Evolutionary conservation across 2,888 invertebrate genomes (phyloP).

Genomic region (Cordilura impudica): DNA sequence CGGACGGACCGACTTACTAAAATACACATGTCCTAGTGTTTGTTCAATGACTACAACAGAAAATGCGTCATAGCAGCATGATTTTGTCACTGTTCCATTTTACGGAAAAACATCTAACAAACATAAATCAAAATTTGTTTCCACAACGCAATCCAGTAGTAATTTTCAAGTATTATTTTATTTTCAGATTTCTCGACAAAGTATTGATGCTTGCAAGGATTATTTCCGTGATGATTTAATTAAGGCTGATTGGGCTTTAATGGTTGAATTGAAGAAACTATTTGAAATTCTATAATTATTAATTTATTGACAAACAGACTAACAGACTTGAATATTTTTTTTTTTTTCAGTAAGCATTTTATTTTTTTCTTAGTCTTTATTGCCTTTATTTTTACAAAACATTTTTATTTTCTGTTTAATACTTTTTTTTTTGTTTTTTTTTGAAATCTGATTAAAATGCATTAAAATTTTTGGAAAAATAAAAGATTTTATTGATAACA

Average conservation of each 20-base stretch:
- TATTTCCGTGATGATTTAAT: constrained; percentile 98
- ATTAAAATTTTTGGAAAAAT: not conserved
- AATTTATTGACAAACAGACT: not conserved
- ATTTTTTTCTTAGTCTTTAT: constrained; percentile 5
- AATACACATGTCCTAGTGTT: constrained; percentile 24
- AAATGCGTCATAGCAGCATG: constrained; percentile 32
- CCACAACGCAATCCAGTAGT: no score
- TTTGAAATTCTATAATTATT: constrained; percentile 95
- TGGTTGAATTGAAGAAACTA: constrained; percentile 98
- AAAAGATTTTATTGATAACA: not conserved
- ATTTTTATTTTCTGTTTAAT: no score
- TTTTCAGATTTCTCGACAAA: constrained; percentile 94
- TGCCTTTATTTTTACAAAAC: no score
- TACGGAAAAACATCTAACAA: no score
- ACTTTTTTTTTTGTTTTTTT: constrained; percentile 15
- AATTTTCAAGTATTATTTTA: not conserved
- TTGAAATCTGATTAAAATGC: constrained; percentile 4
- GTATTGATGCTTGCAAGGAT: constrained; percentile 99
- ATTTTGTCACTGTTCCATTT: not conserved
- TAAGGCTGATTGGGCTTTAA: constrained; percentile 98
- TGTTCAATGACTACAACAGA: not conserved
- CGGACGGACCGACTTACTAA: not conserved
- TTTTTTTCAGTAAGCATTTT: constrained; percentile 7
- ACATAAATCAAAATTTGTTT: no score
- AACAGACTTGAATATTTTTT: constrained; percentile 19